Conservation (phyloP, 2,797 vertebrate species). For the Chiroxiphia lanceolata region DNA sequence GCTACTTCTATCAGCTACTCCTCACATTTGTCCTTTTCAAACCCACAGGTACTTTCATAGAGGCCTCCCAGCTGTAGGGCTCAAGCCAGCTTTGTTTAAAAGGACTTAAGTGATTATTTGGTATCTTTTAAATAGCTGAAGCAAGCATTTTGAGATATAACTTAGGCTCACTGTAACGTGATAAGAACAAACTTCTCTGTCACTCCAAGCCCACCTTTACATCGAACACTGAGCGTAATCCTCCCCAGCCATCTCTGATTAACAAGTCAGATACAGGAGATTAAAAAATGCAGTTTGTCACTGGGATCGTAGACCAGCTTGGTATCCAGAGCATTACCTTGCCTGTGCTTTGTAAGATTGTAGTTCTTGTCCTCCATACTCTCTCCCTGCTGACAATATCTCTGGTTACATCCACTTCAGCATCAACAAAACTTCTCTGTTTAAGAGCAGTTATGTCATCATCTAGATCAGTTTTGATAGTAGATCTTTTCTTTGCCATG, state of each 20-base stretch:
- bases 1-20: not conserved
- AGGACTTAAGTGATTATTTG: not conserved
- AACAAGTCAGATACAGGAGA: not conserved
- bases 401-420: slow-evolving; percentile 96
- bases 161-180: not conserved
- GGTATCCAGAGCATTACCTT: slow-evolving; percentile 81
- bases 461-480: slow-evolving; percentile 97
- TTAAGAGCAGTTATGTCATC: slow-evolving; percentile 95
- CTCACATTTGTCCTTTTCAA: not conserved
- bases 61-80: not conserved
- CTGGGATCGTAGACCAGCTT: not conserved
- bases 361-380: slow-evolving; percentile 97
- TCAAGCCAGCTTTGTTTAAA: not conserved
- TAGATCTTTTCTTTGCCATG: slow-evolving; percentile 99
- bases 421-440: slow-evolving; percentile 97
- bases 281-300: not conserved
- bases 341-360: slow-evolving; percentile 97
- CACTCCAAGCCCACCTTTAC: not conserved
- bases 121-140: not conserved
- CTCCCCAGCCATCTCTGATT: not conserved
- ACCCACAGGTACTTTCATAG: not conserved
- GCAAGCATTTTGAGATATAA: not conserved
- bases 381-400: slow-evolving; percentile 98
- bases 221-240: not conserved
- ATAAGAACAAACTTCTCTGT: not conserved